phyloP scores from a whole-genome alignment of 2,113 vertebrate genomes.

The Trichomycterus rosablanca region DNA sequence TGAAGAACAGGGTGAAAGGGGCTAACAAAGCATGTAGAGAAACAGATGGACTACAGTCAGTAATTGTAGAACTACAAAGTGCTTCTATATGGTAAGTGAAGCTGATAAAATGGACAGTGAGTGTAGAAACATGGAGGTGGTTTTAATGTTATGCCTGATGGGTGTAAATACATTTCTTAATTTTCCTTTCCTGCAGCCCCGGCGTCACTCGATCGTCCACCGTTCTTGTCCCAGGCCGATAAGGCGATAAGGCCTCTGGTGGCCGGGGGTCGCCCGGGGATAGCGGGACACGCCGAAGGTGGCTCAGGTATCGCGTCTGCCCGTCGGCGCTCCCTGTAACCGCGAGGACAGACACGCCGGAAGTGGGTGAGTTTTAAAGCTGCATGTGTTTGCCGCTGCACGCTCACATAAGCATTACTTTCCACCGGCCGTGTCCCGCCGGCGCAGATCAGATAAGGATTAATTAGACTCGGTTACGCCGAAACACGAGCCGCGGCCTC shows the following conservation, averaged over 20 bases:
- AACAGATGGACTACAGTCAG: no score
- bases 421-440: slow-evolving; percentile 18
- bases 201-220: no score
- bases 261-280: slow-evolving; percentile 38
- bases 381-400: slow-evolving; percentile 30
- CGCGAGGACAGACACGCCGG: slow-evolving; percentile 31
- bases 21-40: no score
- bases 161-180: no score
- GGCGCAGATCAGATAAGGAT: slow-evolving; percentile 34
- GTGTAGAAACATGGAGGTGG: no score
- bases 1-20: no score
- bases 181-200: no score
- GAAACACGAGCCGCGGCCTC: slow-evolving; percentile 14
- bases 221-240: slow-evolving; percentile 27
- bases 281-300: slow-evolving; percentile 23
- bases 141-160: no score
- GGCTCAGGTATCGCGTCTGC: slow-evolving; percentile 35
- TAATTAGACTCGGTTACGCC: slow-evolving; percentile 34
- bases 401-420: slow-evolving; percentile 16
- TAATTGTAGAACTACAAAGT: no score
- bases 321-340: slow-evolving; percentile 32
- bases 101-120: no score
- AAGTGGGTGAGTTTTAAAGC: slow-evolving; percentile 37
- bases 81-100: no score
- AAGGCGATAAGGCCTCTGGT: slow-evolving; percentile 32